phyloP scores from a whole-genome alignment of 2,888 invertebrate genomes.

The Lochmaea capreae region DNA sequence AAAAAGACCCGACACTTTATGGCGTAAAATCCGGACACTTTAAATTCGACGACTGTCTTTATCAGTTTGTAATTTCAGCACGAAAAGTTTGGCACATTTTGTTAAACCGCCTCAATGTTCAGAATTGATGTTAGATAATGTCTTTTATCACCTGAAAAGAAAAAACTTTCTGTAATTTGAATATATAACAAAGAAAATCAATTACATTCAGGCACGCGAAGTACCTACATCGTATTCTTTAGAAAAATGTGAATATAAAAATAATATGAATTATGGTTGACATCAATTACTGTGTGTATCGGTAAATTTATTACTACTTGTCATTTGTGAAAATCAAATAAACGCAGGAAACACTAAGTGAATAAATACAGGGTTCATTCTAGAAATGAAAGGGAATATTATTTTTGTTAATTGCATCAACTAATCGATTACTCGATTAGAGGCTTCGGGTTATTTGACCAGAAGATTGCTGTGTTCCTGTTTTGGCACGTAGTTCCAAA shows the following conservation, averaged over 20 bases:
- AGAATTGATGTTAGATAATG: slow-evolving; percentile 11
- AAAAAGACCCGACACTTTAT: slow-evolving; percentile 35
- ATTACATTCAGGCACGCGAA: background rate
- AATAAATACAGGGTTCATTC: too few species aligned
- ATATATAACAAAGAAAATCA: background rate
- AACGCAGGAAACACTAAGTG: too few species aligned
- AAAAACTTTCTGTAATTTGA: background rate
- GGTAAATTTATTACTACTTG: too few species aligned
- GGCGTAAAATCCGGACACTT: slow-evolving; percentile 33
- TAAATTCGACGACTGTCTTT: slow-evolving; percentile 29
- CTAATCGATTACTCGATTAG: too few species aligned
- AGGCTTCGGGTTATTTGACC: too few species aligned
- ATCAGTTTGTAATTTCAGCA: slow-evolving; percentile 29
- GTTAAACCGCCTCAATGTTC: slow-evolving; percentile 22
- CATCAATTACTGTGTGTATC: too few species aligned
- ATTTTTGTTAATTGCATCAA: too few species aligned
- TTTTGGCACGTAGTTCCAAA: too few species aligned
- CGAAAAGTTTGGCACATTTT: slow-evolving; percentile 38
- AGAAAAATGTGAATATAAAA: background rate
- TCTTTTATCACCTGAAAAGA: slow-evolving; percentile 25
- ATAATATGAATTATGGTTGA: too few species aligned
- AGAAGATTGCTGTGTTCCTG: too few species aligned
- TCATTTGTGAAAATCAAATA: too few species aligned
- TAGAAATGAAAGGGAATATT: too few species aligned
- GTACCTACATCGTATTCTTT: background rate